A percentile compares a stretch with the other conserved stretches of the same genome.
Conservation (phyloP, 2,888 invertebrate genomes). For the Netelia inedita region DNA sequence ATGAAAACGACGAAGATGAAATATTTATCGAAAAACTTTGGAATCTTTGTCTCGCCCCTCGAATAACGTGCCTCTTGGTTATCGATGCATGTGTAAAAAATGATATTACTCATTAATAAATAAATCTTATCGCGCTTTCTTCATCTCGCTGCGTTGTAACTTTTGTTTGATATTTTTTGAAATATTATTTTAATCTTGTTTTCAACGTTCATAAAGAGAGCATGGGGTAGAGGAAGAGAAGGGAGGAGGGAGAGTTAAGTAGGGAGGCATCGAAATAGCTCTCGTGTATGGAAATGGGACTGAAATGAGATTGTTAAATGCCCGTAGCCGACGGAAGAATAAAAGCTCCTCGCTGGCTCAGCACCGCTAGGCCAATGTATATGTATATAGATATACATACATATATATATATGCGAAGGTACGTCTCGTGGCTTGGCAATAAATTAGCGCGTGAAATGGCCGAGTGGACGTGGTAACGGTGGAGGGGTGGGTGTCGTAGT, state of each 20-base stretch:
- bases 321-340: constrained; percentile 56
- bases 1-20: constrained; percentile 7
- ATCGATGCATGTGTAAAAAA: no score
- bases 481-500: neutral
- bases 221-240: neutral
- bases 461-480: constrained; percentile 44
- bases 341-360: constrained; percentile 55
- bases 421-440: constrained; percentile 50
- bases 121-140: no score
- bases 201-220: no score
- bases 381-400: constrained; percentile 15
- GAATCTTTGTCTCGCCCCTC: no score
- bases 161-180: no score
- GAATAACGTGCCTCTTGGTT: no score
- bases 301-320: constrained; percentile 65
- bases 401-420: constrained; percentile 8
- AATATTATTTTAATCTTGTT: no score
- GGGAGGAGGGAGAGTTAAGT: neutral
- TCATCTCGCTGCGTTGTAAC: no score
- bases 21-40: constrained; percentile 41
- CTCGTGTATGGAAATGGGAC: constrained; percentile 52
- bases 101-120: no score
- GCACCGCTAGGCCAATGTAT: constrained; percentile 20
- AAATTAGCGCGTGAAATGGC: constrained; percentile 65
- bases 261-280: constrained; percentile 45